Evolutionary conservation across 2,797 vertebrate genomes (phyloP).

Genomic region (Amazona ochrocephala): DNA sequence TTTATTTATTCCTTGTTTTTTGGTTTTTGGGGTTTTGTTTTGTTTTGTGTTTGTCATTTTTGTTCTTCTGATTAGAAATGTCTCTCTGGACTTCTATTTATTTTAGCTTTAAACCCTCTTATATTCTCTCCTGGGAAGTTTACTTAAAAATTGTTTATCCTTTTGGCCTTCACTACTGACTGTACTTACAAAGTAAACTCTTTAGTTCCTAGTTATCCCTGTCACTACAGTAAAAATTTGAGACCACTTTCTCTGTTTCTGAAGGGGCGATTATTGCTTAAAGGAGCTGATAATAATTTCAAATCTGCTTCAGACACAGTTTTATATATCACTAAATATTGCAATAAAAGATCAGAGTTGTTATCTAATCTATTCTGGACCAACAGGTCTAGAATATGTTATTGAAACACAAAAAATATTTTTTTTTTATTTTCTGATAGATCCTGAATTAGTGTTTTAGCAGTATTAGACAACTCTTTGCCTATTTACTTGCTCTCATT

Average conservation of each 20-base stretch:
- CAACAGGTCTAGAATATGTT: background rate
- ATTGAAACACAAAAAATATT: background rate
- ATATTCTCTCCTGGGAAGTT: background rate
- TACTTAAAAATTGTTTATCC: background rate
- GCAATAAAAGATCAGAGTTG: background rate
- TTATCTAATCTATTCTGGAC: background rate
- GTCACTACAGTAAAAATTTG: background rate
- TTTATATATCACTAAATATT: background rate
- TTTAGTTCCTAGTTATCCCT: background rate
- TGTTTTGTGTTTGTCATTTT: background rate
- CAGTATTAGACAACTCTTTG: background rate
- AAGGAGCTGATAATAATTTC: background rate
- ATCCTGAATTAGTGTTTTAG: background rate
- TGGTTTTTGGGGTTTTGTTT: background rate
- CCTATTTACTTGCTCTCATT: background rate
- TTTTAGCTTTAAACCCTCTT: background rate
- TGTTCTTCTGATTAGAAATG: background rate
- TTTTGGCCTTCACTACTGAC: background rate
- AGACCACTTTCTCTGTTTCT: background rate
- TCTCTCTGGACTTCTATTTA: background rate
- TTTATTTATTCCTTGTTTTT: too few relatives aligned
- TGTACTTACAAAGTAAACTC: background rate
- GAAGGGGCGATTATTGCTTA: background rate
- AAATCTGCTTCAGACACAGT: background rate
- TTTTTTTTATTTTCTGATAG: background rate